phyloP scores from a whole-genome alignment of 2,113 vertebrate species.

The Eira barbara region DNA sequence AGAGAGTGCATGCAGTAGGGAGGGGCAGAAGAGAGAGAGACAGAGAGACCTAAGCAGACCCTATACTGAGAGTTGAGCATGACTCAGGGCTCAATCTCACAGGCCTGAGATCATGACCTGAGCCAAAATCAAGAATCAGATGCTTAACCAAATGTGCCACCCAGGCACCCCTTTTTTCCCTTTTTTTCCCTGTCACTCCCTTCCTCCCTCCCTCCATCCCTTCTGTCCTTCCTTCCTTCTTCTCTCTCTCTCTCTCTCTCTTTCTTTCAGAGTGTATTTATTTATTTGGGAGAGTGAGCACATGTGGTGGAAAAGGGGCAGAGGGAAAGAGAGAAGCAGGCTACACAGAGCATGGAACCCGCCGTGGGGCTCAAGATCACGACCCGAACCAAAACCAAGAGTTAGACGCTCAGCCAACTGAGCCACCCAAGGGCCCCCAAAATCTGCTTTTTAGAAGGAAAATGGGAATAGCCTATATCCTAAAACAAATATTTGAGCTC shows the following conservation, averaged over 20 bases:
- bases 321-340: neutral
- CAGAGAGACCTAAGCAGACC: neutral
- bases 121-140: neutral
- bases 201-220: too few species aligned
- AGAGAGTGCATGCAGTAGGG: neutral
- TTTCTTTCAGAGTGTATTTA: neutral
- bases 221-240: too few species aligned
- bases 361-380: neutral
- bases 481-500: neutral
- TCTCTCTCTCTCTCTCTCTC: too few species aligned
- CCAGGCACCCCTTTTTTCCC: neutral
- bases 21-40: neutral
- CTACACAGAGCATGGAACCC: neutral
- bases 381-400: neutral
- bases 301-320: neutral
- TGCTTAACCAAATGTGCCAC: neutral
- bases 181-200: too few species aligned
- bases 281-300: neutral
- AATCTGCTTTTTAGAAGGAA: conserved; percentile 33
- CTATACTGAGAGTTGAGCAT: too few species aligned
- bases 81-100: neutral
- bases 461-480: neutral
- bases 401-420: neutral
- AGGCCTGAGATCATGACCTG: neutral
- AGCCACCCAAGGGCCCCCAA: neutral